A percentile compares a stretch with the other conserved stretches of the same genome.
Evolutionary conservation across 2,797 vertebrate species (phyloP).

Genomic region (Hemitrygon akajei): DNA sequence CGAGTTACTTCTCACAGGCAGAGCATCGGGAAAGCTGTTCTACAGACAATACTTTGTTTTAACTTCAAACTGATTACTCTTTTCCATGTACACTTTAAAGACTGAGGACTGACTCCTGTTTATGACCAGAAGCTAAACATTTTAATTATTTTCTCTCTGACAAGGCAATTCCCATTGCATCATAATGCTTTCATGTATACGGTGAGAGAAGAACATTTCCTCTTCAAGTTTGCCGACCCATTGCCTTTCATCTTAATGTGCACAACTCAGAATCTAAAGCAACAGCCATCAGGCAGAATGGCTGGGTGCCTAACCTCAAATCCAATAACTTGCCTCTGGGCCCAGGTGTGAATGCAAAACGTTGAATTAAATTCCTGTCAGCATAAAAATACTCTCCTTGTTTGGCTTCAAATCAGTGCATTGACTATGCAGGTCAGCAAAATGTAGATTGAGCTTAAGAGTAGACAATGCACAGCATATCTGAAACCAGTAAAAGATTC

Average conservation of each 20-base stretch:
- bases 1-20: no score
- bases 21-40: no score
- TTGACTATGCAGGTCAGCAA: neutral
- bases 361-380: neutral
- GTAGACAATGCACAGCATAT: neutral
- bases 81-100: no score
- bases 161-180: neutral
- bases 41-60: no score
- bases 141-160: neutral
- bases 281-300: neutral
- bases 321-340: constrained; percentile 21
- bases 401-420: neutral
- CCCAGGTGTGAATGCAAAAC: neutral
- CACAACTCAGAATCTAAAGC: neutral
- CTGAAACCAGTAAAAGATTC: neutral
- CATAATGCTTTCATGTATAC: neutral
- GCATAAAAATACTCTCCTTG: neutral
- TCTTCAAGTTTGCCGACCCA: neutral
- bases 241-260: neutral
- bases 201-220: neutral
- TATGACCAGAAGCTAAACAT: no score
- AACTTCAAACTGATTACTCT: no score
- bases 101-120: no score
- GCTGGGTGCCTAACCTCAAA: neutral
- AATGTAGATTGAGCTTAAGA: neutral